Percentiles rank a stretch among this genome's conserved stretches.
Evolutionary conservation across 2,113 vertebrate species (phyloP).

Genomic region (Oncorhynchus mykiss): DNA sequence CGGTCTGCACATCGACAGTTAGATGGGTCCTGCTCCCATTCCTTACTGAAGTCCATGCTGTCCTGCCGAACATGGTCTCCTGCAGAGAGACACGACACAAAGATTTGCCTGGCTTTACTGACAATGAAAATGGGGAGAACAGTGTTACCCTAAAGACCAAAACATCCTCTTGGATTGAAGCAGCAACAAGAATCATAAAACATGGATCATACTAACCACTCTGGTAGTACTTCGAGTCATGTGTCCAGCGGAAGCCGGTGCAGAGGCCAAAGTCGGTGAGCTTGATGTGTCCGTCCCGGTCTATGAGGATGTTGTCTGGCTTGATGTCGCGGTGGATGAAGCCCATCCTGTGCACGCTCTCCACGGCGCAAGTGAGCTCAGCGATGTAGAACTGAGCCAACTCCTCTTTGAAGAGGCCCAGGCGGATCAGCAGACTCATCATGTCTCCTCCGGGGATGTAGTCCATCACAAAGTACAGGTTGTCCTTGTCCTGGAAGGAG

Average conservation of each 20-base stretch:
- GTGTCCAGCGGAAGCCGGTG: constrained; percentile 98
- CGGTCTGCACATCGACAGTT: constrained; percentile 91
- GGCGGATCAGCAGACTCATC: constrained; percentile 97
- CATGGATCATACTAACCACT: constrained; percentile 79
- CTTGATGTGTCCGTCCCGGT: constrained; percentile 96
- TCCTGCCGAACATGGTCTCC: constrained; percentile 95
- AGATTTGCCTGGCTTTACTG: background rate
- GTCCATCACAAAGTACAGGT: constrained; percentile 99
- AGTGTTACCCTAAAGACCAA: background rate
- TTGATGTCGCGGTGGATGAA: constrained; percentile 99
- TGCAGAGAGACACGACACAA: constrained; percentile 43
- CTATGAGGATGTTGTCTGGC: constrained; percentile 98
- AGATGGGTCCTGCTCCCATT: constrained; percentile 86
- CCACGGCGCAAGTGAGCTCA: constrained; percentile 93
- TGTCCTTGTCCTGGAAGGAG: constrained; percentile 98
- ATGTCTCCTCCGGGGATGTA: constrained; percentile 99
- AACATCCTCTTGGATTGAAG: background rate
- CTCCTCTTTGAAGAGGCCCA: constrained; percentile 94
- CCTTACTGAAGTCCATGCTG: constrained; percentile 98
- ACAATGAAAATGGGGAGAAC: background rate
- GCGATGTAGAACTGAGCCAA: constrained; percentile 97
- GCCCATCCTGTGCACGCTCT: constrained; percentile 99
- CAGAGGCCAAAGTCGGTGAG: constrained; percentile 97
- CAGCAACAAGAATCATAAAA: background rate
- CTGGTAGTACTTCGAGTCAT: constrained; percentile 99